Evolutionary conservation across 2,113 vertebrate species (phyloP), one percentile per base, ranked within the genome.

Genomic region (Stigmatopora nigra): DNA sequence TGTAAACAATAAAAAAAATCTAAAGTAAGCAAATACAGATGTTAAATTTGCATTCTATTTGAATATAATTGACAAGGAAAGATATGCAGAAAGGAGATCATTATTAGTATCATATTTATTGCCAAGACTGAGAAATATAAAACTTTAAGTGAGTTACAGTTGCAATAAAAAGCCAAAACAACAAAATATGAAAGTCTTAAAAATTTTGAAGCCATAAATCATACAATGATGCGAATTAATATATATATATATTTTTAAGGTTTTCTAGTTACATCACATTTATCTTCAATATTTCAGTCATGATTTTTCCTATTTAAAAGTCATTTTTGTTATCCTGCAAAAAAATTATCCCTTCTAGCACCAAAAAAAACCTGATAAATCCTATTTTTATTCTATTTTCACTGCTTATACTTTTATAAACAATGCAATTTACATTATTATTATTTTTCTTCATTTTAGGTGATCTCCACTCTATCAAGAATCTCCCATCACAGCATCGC

Each of bases 401-500:
- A 53, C 4, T 35, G 20, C 19, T 22, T 8, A n/a, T 19, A 52
- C 25, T 52, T 20, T 20, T 20, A 52, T 52, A 19, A n/a, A 52
- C 7, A 12, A 5, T 19, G 2, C 20, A 5, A 2, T 19, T 38
- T 20, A 20, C 45, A 25, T 31, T 22, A 56, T 31, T 31, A 13
- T 31, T 16, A 5, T 11, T 25, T 66, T 77, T 84, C 5, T 84
- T 69, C 78, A 2, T 91, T 86, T 10, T 90, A 98, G 96, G 96
- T 98, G 51, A 98, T 98, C 82, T 97, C 96, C 0, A 92, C 96
- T 0, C 89, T 98, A 56, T 97, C 96, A 15, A 90, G 94, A 64
- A 92, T 98, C 72, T 98, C 96, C 69, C 92, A 94, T 71, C 93
- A 98, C 91, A 94, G 91, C 75, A 93, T 96, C 44, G 92, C 93